Conservation (phyloP, 1,140 invertebrate species). For the Thaumatotibia leucotreta region DNA sequence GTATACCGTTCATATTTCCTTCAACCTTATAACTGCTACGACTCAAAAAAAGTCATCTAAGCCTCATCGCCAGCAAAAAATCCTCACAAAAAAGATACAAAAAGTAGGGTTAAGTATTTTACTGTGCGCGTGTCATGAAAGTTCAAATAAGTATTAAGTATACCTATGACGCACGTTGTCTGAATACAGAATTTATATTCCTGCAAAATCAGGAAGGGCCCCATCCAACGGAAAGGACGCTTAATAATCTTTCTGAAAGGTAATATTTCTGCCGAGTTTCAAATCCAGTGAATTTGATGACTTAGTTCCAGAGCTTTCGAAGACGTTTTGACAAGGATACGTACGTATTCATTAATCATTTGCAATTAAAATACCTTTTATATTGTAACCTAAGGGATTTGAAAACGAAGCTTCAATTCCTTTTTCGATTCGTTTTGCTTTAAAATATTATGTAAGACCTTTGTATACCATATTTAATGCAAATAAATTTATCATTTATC, state of each 20-base stretch:
- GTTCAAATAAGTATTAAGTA: not conserved
- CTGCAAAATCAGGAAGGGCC: not conserved
- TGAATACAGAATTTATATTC: not conserved
- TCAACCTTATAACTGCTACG: no score
- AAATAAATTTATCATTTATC: no score
- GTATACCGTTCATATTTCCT: no score
- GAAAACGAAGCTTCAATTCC: no score
- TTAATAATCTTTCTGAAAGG: constrained; percentile 2
- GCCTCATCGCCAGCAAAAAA: no score
- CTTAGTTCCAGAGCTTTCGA: not conserved
- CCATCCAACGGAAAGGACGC: not conserved
- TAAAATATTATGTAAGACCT: no score
- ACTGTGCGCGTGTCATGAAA: not conserved
- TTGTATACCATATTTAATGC: no score
- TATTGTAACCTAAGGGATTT: no score
- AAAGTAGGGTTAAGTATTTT: not conserved
- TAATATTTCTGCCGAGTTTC: not conserved
- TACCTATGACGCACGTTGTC: not conserved
- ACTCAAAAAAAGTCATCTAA: no score
- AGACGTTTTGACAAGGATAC: not conserved
- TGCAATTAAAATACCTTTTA: not conserved
- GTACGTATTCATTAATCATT: not conserved
- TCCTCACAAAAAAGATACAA: no score
- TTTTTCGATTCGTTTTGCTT: no score
- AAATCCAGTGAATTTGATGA: not conserved